Conservation (phyloP, 2,797 vertebrate genomes). For the Nannoperca australis region DNA sequence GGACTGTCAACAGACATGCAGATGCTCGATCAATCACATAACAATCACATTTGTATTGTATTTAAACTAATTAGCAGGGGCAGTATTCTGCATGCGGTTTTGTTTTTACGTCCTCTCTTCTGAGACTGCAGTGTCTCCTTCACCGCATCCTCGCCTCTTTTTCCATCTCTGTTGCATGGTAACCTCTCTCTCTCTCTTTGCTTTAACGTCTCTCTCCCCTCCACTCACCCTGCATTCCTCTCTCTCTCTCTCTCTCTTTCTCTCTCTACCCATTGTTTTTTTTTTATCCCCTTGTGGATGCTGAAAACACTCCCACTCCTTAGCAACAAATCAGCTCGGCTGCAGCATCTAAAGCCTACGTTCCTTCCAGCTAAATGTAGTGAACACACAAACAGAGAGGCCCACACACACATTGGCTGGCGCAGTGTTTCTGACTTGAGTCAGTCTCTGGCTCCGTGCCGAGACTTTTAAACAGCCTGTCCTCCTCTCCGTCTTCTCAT, state of each 20-base stretch:
- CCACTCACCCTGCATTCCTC: not conserved
- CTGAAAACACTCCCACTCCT: slow-evolving; percentile 37
- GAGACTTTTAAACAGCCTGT: slow-evolving; percentile 3
- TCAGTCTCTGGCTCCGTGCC: slow-evolving; percentile 43
- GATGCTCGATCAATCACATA: not conserved
- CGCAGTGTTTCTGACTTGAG: slow-evolving; percentile 40
- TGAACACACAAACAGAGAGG: not conserved
- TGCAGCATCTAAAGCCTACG: slow-evolving; percentile 14
- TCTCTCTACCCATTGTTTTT: slow-evolving; percentile 24
- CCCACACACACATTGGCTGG: slow-evolving; percentile 35
- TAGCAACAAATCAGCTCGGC: slow-evolving; percentile 40
- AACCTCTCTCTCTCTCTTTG: slow-evolving; percentile 23
- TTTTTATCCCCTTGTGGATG: slow-evolving; percentile 21
- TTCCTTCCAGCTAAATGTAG: slow-evolving; percentile 1
- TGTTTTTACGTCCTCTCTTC: not conserved
- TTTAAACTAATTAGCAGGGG: not conserved
- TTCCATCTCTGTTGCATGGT: slow-evolving; percentile 50
- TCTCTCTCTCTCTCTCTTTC: slow-evolving; percentile 12
- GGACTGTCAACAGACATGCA: not conserved
- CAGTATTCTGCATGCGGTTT: not conserved
- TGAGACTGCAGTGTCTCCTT: slow-evolving; percentile 27
- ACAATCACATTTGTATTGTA: not conserved
- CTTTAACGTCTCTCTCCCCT: not conserved
- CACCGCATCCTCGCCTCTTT: slow-evolving; percentile 15
- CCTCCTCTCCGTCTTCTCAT: slow-evolving; percentile 10